These are phyloP conservation scores for Gadopsis bispinosus DNA, from an alignment of 2,797 vertebrate species.

Conservation along the genomic window DNA sequence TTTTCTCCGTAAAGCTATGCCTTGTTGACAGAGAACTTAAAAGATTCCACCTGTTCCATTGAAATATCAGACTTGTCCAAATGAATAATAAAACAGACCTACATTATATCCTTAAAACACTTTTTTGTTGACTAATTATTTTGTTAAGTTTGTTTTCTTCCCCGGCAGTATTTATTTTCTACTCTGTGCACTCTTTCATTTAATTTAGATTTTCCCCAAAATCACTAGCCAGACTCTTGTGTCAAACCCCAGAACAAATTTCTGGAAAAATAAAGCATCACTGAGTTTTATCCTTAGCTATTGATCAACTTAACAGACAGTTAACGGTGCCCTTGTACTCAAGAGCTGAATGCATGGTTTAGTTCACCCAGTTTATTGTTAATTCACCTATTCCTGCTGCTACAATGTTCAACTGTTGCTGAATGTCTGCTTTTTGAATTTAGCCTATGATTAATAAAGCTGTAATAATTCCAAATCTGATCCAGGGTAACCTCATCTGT, in stretches of 20 bases:
- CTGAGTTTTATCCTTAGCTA: slow-evolving; percentile 58
- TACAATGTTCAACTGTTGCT: slow-evolving; percentile 87
- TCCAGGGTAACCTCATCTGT: slow-evolving; percentile 68
- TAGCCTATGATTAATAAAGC: slow-evolving; percentile 86
- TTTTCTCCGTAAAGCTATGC: slow-evolving; percentile 62
- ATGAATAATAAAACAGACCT: slow-evolving; percentile 80
- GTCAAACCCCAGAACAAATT: slow-evolving; percentile 32
- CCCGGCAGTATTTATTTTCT: slow-evolving; percentile 23
- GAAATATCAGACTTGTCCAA: slow-evolving; percentile 76
- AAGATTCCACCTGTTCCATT: slow-evolving; percentile 78
- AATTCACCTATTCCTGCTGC: slow-evolving; percentile 80
- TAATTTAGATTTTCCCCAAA: slow-evolving; percentile 27
- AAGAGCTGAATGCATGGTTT: slow-evolving; percentile 84
- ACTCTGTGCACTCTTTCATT: background rate
- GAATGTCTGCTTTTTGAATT: slow-evolving; percentile 88
- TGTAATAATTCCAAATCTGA: slow-evolving; percentile 77
- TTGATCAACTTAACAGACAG: slow-evolving; percentile 42
- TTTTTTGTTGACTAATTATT: slow-evolving; percentile 62
- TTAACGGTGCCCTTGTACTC: slow-evolving; percentile 58
- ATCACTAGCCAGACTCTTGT: slow-evolving; percentile 22
- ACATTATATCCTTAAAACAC: slow-evolving; percentile 74
- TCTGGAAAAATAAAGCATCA: slow-evolving; percentile 65
- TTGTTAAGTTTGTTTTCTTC: slow-evolving; percentile 50
- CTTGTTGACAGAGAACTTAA: slow-evolving; percentile 73
- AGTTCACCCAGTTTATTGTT: slow-evolving; percentile 79